Evolutionary conservation across 2,113 vertebrate species (phyloP).

Genomic region (Bagarius yarrelli): DNA sequence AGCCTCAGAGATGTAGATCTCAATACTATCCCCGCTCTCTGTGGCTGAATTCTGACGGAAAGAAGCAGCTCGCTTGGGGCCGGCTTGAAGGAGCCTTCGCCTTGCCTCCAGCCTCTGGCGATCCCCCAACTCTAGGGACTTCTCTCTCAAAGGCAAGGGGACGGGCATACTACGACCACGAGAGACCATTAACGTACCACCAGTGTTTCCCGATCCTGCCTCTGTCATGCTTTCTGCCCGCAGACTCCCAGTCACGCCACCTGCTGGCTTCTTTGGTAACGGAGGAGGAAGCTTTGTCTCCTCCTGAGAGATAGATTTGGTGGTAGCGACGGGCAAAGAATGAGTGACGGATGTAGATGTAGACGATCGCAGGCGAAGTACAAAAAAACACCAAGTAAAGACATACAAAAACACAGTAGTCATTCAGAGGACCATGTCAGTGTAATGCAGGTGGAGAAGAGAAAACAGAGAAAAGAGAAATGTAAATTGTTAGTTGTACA

Average conservation of each 20-base stretch:
- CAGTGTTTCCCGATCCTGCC: constrained; percentile 48
- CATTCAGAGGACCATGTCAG: constrained; percentile 23
- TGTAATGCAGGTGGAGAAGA: constrained; percentile 32
- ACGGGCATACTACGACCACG: constrained; percentile 65
- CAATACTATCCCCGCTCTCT: constrained; percentile 98
- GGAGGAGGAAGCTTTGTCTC: constrained; percentile 78
- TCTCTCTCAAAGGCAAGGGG: constrained; percentile 60
- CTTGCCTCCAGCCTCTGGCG: constrained; percentile 92
- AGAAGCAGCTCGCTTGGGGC: constrained; percentile 86
- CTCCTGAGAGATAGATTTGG: constrained; percentile 60
- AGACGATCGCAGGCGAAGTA: not conserved
- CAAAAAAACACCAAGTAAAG: constrained; percentile 1
- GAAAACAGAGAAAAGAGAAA: constrained; percentile 38
- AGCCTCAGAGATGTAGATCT: constrained; percentile 99
- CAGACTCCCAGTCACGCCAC: constrained; percentile 71
- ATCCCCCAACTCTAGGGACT: constrained; percentile 80
- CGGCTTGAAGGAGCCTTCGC: constrained; percentile 86
- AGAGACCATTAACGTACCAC: constrained; percentile 68
- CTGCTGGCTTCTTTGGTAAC: constrained; percentile 78
- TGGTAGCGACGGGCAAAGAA: constrained; percentile 28
- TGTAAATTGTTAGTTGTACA: constrained; percentile 15
- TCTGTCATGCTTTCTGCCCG: constrained; percentile 66
- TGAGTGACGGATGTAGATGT: constrained; percentile 35
- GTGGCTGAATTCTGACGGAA: constrained; percentile 98
- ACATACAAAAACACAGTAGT: not conserved